Base-by-base conservation (phyloP, 2,888 invertebrate genomes). In the Thereva unica region DNA sequence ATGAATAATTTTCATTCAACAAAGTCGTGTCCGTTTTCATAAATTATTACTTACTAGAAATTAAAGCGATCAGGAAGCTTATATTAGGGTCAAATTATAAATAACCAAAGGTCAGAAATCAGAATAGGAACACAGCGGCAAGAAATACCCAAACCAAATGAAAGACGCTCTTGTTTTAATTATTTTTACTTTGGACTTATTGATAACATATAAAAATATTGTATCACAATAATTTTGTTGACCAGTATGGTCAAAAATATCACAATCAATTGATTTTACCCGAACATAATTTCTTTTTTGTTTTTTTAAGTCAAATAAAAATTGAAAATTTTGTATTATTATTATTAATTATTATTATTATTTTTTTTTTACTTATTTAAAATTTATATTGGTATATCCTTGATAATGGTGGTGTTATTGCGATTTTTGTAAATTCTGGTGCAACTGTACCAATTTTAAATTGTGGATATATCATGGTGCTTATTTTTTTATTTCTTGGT, bases 371-470 rank as follows among this genome's bases (percentile, higher is more conserved):
- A 23, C 23, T 23, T 23, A 23, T 23, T 23, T 23, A 23, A 23
- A 23, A 23, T 23, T 23, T 23, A 23, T 23, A 23, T 23, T 23
- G 23, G 2, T 23, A 23, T 23, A 23, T 23, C 23, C 23, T 23
- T 23, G 23, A 57, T 5, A 57, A 44, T 44, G 44, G 41, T 41
- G 50, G 42, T 7, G 53, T 59, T 12, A 52, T 50, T 41, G 66
- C 44, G 5, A 9, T 35, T 9, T 53, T 59, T 38, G 45, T 59
- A 1, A 45, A 59, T 45, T 66, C 66, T 9, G 66, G 66, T 34
- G 66, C 52, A 5, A 52, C 59, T 8, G 66, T 66, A 9, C 66
- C 66, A 53, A 59, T 41, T 9, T 44, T 35, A 4, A 66, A 45
- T 34, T 56, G 57, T 3, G 40, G 50, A 45, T 64, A 64, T 9